Base-by-base conservation (phyloP, 2,797 vertebrate genomes). In the Rhabdomys pumilio region DNA sequence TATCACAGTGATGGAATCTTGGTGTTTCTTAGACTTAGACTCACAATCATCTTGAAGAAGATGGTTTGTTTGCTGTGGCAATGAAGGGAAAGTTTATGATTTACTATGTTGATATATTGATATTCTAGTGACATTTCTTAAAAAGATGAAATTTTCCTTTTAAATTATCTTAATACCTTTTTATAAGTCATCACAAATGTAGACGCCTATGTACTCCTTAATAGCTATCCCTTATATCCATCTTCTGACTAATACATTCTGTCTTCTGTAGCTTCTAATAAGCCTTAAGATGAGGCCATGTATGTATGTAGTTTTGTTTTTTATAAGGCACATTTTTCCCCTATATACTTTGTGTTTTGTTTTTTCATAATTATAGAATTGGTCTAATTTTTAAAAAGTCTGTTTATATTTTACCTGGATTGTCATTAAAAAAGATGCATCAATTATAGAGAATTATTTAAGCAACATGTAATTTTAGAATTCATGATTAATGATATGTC, bases 211-310 rank as follows among this genome's bases (percentile, higher is more conserved):
- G 69, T 20, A 55, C 13, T 55, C 44, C 6, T 57, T 14, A 34
- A 26, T 82, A 31, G 84, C 87, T 91, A 81, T n/a, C 75, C 65
- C 17, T 76, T 41, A 24, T 72, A 31, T 84, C 69, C 7, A 63
- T 94, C 29, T 55, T 59, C 90, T 29, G 10, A 73, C 41, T 88
- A 72, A 69, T 12, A 41, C 73, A 55, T 80, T 95, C 11, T 88
- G 76, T 94, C 87, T 96, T 92, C 14, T 65, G 24, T 76, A 87
- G 69, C 4, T 75, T 67, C 73, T 75, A 82, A 22, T 50, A 72
- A 73, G 0, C 4, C 22, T 75, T 77, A 55, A 89, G 89, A 81
- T 77, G 3, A 75, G n/a, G 38, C 41, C 50, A 59, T 41, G 1
- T 34, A 92, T 85, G 24, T 55, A 79, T 24, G 90, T 14, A 88